A percentile compares a stretch with the other conserved stretches of the same genome.
Evolutionary conservation across 2,113 vertebrate genomes (phyloP).

Genomic region (Smithornis capensis): DNA sequence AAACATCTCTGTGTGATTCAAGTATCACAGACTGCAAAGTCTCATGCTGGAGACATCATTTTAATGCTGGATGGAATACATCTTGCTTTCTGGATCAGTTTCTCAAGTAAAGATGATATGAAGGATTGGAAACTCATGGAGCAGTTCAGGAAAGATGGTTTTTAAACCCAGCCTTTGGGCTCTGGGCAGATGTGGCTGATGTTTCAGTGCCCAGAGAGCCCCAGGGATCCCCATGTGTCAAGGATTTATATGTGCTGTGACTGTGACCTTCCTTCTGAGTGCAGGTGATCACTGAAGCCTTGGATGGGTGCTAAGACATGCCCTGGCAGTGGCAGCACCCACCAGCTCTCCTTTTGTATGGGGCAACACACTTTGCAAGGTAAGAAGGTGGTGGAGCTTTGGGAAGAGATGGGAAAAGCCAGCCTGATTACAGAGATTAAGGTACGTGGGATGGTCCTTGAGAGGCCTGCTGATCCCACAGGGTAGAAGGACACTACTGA

Average conservation of each 20-base stretch:
- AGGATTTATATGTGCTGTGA: rapidly evolving
- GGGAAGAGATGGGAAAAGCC: neutral
- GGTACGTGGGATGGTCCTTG: neutral
- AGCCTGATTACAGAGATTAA: neutral
- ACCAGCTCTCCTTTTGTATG: neutral
- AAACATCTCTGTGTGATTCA: neutral
- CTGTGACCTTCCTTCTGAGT: neutral
- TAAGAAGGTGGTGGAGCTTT: rapidly evolving
- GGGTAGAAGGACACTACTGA: neutral
- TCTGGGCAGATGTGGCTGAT: neutral
- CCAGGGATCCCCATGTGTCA: neutral
- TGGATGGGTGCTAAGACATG: neutral
- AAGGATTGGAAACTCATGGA: neutral
- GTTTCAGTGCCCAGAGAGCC: neutral
- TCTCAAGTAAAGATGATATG: neutral
- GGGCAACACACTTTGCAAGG: neutral
- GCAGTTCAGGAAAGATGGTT: neutral
- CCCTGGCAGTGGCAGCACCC: neutral
- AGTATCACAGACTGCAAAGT: neutral
- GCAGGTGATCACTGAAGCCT: neutral
- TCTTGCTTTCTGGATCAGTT: neutral
- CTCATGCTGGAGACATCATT: neutral
- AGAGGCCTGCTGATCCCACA: neutral
- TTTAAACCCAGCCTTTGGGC: neutral
- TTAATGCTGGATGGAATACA: neutral